Conservation (phyloP, 2,888 invertebrate species). For the Tribolium freemani region DNA sequence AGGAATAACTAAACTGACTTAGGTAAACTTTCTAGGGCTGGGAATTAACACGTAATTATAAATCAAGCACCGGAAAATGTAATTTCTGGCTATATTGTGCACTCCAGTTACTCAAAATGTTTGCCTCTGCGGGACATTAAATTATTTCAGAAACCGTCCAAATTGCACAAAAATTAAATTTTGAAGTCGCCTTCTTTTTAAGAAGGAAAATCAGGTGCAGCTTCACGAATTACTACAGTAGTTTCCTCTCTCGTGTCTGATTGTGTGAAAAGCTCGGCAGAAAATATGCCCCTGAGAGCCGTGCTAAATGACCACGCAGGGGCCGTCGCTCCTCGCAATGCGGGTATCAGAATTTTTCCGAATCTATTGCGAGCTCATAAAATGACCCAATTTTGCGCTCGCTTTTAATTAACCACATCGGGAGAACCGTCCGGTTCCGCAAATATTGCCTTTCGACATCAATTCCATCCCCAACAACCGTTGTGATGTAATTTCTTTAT, state of each 20-base stretch:
- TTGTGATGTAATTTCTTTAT: conserved; percentile 18
- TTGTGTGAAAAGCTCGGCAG: conserved; percentile 17
- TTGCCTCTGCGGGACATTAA: too few species aligned
- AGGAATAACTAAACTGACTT: conserved; percentile 10
- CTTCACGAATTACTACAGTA: not conserved
- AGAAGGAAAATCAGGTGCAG: not conserved
- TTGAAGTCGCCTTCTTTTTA: too few species aligned
- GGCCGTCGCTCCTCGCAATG: not conserved
- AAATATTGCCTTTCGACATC: conserved; percentile 7
- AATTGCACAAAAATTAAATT: too few species aligned
- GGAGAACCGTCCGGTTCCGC: not conserved
- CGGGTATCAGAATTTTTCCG: conserved; percentile 11
- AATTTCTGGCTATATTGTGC: not conserved
- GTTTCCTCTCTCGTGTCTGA: not conserved
- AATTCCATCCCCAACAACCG: conserved; percentile 9
- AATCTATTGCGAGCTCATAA: conserved; percentile 6
- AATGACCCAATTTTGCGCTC: conserved; percentile 6
- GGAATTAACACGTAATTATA: not conserved
- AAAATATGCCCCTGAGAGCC: conserved; percentile 14
- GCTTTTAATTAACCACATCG: conserved; percentile 26
- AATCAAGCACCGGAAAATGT: not conserved
- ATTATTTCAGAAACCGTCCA: too few species aligned
- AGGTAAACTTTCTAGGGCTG: not conserved
- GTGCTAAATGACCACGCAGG: conserved; percentile 18
- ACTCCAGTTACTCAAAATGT: not conserved